A percentile compares a stretch with the other conserved stretches of the same genome.
These are phyloP conservation scores for Lepidocyrtoides sp. DNA, from an alignment of 2,888 invertebrate genomes.

Conservation along the genomic window DNA sequence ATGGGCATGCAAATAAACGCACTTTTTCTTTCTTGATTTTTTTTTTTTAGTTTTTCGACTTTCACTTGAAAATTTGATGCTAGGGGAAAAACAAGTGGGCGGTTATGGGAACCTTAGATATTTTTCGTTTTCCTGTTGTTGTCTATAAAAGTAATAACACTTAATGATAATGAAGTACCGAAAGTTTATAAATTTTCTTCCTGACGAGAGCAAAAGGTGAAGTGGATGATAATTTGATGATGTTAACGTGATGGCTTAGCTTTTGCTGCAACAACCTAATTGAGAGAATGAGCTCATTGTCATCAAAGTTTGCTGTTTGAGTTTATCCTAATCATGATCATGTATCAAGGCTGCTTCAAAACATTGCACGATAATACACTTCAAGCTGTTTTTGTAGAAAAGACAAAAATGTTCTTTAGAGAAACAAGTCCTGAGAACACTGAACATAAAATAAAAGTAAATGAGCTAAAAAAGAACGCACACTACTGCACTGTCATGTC, in stretches of 20 bases:
- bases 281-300: not conserved
- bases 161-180: constrained; percentile 9
- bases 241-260: no score
- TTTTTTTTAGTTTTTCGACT: not conserved
- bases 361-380: no score
- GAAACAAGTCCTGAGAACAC: no score
- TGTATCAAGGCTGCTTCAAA: no score
- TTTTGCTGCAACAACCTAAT: not conserved
- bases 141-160: not conserved
- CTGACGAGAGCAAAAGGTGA: not conserved
- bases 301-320: no score
- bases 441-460: not conserved
- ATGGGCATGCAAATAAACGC: constrained; percentile 13
- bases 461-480: not conserved
- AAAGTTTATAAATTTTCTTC: not conserved
- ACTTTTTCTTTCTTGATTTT: not conserved
- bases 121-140: not conserved
- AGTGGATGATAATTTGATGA: not conserved
- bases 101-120: not conserved
- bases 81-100: no score
- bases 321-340: no score
- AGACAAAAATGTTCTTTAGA: no score
- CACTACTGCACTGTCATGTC: not conserved
- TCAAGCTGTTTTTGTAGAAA: no score
- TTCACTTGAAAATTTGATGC: not conserved